Percentiles rank a stretch among this genome's conserved stretches.
These are phyloP conservation scores for Syrphus vitripennis DNA, from an alignment of 2,888 invertebrate genomes.

Conservation along the genomic window DNA sequence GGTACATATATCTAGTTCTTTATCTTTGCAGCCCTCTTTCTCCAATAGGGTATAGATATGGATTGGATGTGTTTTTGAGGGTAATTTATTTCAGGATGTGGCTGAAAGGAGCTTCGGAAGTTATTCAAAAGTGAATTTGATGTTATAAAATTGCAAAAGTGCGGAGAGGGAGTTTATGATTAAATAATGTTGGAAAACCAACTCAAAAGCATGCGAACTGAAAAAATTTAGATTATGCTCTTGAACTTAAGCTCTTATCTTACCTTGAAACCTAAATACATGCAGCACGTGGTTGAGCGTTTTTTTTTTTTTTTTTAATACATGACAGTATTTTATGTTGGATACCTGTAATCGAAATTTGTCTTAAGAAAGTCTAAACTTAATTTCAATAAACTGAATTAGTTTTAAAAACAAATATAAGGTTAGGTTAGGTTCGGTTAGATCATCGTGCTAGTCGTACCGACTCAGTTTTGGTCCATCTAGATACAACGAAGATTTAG, in stretches of 20 bases:
- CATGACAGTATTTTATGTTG: too few relatives aligned
- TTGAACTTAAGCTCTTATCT: conserved; percentile 11
- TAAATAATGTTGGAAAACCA: conserved; percentile 36
- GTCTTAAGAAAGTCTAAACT: too few relatives aligned
- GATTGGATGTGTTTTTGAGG: conserved; percentile 13
- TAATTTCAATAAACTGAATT: too few relatives aligned
- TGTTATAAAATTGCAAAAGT: conserved; percentile 29
- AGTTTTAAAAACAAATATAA: too few relatives aligned
- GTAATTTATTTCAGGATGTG: conserved; percentile 68
- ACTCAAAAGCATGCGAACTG: conserved; percentile 14
- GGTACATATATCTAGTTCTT: neutral
- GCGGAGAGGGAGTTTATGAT: conserved; percentile 28
- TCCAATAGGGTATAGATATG: neutral
- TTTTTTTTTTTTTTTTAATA: too few relatives aligned
- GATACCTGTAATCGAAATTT: too few relatives aligned
- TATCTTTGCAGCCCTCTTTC: too few relatives aligned
- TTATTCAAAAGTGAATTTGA: conserved; percentile 58
- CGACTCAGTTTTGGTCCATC: too few relatives aligned
- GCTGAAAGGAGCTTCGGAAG: conserved; percentile 54
- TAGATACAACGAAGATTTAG: too few relatives aligned
- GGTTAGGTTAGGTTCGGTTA: too few relatives aligned
- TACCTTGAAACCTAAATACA: too few relatives aligned
- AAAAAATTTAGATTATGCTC: conserved; percentile 23
- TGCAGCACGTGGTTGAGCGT: neutral
- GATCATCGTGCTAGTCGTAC: too few relatives aligned